These are phyloP conservation scores for Apteryx owenii DNA, from an alignment of 2,113 vertebrate species.

Conservation along the genomic window DNA sequence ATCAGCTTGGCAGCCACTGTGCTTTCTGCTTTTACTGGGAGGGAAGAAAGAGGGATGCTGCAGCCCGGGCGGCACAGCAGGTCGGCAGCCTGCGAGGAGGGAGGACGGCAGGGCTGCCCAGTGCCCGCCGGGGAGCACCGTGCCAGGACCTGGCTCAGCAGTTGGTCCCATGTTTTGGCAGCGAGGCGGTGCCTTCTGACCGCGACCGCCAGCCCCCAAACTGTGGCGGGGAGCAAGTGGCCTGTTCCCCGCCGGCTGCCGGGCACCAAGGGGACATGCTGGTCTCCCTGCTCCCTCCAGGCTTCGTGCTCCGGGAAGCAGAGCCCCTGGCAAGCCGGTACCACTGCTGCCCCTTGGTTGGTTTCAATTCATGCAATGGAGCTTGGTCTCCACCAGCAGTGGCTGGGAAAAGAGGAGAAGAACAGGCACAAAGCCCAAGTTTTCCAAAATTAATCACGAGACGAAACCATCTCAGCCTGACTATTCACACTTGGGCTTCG, in stretches of 20 bases:
- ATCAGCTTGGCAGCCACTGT: not conserved
- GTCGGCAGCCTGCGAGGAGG: not conserved
- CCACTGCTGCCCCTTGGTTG: not conserved
- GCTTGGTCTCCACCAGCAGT: not conserved
- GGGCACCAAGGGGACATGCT: too few species aligned
- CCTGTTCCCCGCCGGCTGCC: too few species aligned
- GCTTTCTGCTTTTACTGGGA: not conserved
- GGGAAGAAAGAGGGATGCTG: not conserved
- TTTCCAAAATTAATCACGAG: not conserved
- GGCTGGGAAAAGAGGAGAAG: not conserved
- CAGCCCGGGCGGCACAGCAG: rapidly evolving
- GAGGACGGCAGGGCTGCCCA: not conserved
- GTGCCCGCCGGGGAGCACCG: too few species aligned
- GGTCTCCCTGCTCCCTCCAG: too few species aligned
- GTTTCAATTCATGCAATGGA: not conserved
- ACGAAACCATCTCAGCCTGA: not conserved
- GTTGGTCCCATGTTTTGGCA: too few species aligned
- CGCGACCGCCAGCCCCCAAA: too few species aligned
- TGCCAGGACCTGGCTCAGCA: not conserved
- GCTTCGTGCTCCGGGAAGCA: too few species aligned
- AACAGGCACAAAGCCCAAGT: not conserved
- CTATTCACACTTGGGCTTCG: not conserved
- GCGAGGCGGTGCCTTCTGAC: too few species aligned
- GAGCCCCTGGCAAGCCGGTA: too few species aligned
- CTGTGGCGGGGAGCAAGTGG: too few species aligned